Evolutionary conservation across 1,140 invertebrate genomes (phyloP).

Genomic region (Zaprionus kolodkinae): DNA sequence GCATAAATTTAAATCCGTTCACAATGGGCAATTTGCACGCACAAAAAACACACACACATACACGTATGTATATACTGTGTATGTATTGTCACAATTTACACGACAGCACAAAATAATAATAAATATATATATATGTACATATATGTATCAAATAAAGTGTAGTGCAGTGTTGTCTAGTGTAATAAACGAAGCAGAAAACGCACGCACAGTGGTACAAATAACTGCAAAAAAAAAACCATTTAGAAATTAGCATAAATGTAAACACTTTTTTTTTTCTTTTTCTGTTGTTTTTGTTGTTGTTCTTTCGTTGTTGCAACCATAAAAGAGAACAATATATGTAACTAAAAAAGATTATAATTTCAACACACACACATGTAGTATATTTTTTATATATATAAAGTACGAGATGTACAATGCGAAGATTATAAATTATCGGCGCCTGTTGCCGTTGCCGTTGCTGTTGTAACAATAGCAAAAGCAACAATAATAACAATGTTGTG

Average conservation of each 20-base stretch:
- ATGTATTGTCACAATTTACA: conserved; percentile 47
- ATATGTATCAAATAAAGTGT: conserved; percentile 11
- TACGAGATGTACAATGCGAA: conserved; percentile 32
- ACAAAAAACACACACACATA: conserved; percentile 31
- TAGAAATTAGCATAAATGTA: conserved; percentile 18
- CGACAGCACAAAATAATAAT: conserved; percentile 24
- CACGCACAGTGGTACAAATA: conserved; percentile 53
- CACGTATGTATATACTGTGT: conserved; percentile 2
- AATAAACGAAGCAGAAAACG: conserved; percentile 52
- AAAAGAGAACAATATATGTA: conserved; percentile 13
- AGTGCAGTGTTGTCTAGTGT: conserved; percentile 5
- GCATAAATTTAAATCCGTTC: conserved; percentile 52
- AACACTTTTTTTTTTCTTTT: neutral
- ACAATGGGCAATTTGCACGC: conserved; percentile 57
- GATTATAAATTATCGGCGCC: conserved; percentile 72
- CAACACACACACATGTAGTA: conserved; percentile 9
- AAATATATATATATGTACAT: conserved; percentile 19
- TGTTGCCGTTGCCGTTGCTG: conserved; percentile 45
- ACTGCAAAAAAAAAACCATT: conserved; percentile 33
- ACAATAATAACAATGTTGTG: conserved; percentile 14
- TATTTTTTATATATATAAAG: conserved; percentile 3
- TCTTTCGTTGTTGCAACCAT: conserved; percentile 15
- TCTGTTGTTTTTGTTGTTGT: neutral
- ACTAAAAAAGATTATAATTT: conserved; percentile 32
- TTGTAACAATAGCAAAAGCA: conserved; percentile 46